These are phyloP conservation scores for Sphecodes monilicornis DNA, from an alignment of 2,888 invertebrate species.

Conservation along the genomic window DNA sequence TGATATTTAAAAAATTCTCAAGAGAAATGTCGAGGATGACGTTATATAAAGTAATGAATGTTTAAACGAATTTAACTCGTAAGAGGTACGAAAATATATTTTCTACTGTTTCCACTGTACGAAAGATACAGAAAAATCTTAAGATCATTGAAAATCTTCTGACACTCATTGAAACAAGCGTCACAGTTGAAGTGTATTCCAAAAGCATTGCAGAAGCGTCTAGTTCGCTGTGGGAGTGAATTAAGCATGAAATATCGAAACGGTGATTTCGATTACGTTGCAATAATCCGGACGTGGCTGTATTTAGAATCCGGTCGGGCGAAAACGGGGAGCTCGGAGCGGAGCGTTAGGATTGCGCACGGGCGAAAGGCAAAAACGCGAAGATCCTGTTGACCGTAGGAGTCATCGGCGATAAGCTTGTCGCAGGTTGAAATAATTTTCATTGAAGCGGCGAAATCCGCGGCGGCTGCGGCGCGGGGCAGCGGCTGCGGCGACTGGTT, in stretches of 20 bases:
- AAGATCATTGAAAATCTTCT: too few relatives aligned
- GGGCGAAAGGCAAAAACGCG: constrained; percentile 12
- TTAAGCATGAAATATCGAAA: not conserved
- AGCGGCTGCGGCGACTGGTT: constrained; percentile 26
- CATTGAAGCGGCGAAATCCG: constrained; percentile 34
- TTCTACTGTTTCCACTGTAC: too few relatives aligned
- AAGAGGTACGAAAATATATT: too few relatives aligned
- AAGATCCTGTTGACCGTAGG: constrained; percentile 24
- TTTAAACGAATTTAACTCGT: not conserved
- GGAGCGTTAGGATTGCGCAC: not conserved
- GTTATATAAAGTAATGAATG: not conserved
- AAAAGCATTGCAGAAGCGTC: not conserved
- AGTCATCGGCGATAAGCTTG: constrained; percentile 28
- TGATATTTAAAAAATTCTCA: not conserved
- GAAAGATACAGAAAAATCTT: too few relatives aligned
- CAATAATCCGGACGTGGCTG: constrained; percentile 8
- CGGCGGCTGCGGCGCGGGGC: not conserved
- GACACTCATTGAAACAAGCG: not conserved
- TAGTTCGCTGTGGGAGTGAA: not conserved
- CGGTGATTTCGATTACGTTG: not conserved
- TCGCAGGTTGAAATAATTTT: constrained; percentile 46
- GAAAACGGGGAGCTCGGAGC: not conserved
- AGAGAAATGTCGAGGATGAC: not conserved
- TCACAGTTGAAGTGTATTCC: not conserved
- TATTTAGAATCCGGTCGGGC: constrained; percentile 4